Base-by-base conservation (phyloP, 2,888 invertebrate species). In the Microplitis manilae region DNA sequence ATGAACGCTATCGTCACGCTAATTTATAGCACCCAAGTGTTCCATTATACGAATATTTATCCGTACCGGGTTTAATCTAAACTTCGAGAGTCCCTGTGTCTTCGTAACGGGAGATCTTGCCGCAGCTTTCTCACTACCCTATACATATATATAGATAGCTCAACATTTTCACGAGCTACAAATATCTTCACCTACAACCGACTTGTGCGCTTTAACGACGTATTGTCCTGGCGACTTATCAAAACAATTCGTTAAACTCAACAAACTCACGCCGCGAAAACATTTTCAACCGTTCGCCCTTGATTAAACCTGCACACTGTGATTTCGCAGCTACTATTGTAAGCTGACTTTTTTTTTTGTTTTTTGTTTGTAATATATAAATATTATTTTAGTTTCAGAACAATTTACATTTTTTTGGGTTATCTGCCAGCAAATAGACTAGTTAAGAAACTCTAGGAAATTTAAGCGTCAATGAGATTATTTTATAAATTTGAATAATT, bases 1-100 rank as follows among this genome's bases (percentile, higher is more conserved):
- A 64, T 67, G 67, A 67, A 30, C 40, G 38, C 50, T 65, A 50
- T 50, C 67, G 65, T n/a, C 88, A 90, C 89, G 86, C 89, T 89
- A 90, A 90, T 90, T 90, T 90, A 90, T 89, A 84, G 88, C 88
- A 90, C 90, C 90, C 90, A 83, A 88, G 90, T 87, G 90, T 87
- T 90, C 90, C 88, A 90, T 90, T 90, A 50, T 50, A 89, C 89
- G 90, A 90, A 90, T 90, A 90, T 90, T 90, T 90, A 90, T 90
- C 88, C 90, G 86, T 59, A 84, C 87, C 87, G 88, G 88, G 89
- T 90, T 90, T 90, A 90, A 90, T 90, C 90, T 90, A 90, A 90
- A 90, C 89, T 90, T 90, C 82, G 88, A 88, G 85, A 86, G 86
- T 86, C 84, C 83, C 86, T 85, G 82, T 81, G 83, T 82, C 83